These are phyloP conservation scores for Drosophila birchii DNA, from an alignment of 2,888 invertebrate genomes.

Conservation along the genomic window DNA sequence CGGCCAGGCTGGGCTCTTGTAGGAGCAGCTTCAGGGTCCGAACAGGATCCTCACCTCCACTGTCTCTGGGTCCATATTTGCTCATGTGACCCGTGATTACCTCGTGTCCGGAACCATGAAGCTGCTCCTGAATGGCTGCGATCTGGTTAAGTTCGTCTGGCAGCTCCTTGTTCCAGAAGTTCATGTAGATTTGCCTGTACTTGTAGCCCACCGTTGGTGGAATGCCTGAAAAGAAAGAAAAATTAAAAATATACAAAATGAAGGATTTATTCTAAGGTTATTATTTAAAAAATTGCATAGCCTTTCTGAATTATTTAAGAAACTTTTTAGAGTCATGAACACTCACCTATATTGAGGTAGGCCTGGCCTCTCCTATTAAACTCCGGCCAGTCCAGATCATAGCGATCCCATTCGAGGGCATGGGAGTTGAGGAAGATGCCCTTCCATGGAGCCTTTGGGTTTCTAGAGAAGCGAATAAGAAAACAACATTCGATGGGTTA, in stretches of 20 bases:
- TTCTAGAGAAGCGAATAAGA: constrained; percentile 85
- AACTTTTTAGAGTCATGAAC: neutral
- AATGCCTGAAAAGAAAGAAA: constrained; percentile 86
- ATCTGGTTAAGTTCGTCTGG: constrained; percentile 89
- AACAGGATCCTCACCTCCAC: constrained; percentile 83
- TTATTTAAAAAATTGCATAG: neutral
- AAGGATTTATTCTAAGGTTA: too few species aligned
- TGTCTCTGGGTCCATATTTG: constrained; percentile 83
- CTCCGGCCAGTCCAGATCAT: constrained; percentile 93
- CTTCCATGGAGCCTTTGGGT: constrained; percentile 90
- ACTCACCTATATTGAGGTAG: constrained; percentile 89
- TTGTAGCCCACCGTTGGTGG: constrained; percentile 90
- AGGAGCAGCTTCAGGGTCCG: constrained; percentile 82
- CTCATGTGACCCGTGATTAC: constrained; percentile 84
- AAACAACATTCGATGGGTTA: constrained; percentile 9
- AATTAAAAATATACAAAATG: neutral
- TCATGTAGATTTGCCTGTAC: constrained; percentile 91
- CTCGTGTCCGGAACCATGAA: constrained; percentile 71
- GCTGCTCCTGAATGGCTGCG: constrained; percentile 80
- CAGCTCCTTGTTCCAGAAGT: constrained; percentile 93
- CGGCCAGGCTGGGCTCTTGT: constrained; percentile 74
- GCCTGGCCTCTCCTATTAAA: constrained; percentile 91
- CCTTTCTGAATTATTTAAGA: too few species aligned
- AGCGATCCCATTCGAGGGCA: constrained; percentile 88
- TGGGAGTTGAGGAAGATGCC: constrained; percentile 88